Percentiles rank a stretch among this genome's conserved stretches.
phyloP scores from a whole-genome alignment of 2,797 vertebrate genomes.

The Garrulus glandarius region DNA sequence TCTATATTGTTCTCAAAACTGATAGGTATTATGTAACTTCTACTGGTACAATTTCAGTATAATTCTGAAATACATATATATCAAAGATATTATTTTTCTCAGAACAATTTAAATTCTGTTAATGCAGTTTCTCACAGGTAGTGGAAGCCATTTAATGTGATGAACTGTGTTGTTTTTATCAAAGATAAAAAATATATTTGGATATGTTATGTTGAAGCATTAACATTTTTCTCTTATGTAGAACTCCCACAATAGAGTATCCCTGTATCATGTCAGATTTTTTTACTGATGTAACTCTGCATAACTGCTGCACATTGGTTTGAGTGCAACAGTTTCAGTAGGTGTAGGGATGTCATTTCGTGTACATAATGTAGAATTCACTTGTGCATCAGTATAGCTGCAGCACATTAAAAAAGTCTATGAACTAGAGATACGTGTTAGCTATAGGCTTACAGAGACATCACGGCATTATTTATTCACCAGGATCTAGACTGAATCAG shows the following conservation, averaged over 20 bases:
- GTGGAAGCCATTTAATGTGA: background rate
- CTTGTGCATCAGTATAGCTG: background rate
- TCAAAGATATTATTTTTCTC: background rate
- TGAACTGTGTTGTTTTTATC: background rate
- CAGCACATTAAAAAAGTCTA: background rate
- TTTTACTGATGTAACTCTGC: background rate
- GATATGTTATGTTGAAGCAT: background rate
- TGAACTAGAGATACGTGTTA: accelerated
- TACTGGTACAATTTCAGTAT: background rate
- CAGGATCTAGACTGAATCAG: background rate
- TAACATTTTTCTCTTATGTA: background rate
- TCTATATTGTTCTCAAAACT: background rate
- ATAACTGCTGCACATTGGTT: background rate
- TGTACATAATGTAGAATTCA: background rate
- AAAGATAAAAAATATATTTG: background rate
- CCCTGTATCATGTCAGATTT: background rate
- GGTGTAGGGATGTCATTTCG: background rate
- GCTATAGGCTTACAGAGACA: background rate
- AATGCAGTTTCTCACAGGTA: background rate
- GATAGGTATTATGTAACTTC: background rate
- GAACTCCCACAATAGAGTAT: background rate
- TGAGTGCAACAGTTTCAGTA: background rate
- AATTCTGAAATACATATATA: background rate
- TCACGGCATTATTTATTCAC: background rate
- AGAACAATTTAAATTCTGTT: background rate